Conservation (phyloP, 2,113 vertebrate genomes). For the Elephas maximus region DNA sequence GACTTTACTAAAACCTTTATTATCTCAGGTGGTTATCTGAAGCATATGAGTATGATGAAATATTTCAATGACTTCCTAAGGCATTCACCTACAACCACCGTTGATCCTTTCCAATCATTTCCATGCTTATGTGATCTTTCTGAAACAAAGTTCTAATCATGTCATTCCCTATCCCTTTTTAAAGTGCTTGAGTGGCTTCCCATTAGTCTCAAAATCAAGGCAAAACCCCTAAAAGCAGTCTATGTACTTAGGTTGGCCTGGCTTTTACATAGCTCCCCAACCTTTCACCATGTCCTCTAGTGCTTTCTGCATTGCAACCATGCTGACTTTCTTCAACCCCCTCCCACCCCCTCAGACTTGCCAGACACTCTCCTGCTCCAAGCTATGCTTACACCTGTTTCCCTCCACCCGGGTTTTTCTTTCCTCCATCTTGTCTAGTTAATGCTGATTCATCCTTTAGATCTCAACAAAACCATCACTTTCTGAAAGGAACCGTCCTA, state of each 20-base stretch:
- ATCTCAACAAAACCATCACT: not conserved
- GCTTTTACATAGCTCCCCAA: not conserved
- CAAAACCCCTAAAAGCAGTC: not conserved
- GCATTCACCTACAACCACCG: not conserved
- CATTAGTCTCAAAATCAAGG: not conserved
- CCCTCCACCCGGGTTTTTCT: not conserved
- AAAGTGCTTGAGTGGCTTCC: not conserved
- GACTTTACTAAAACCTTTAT: not conserved
- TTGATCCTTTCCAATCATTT: not conserved
- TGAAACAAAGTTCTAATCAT: not conserved
- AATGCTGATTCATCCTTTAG: not conserved
- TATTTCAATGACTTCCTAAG: not conserved
- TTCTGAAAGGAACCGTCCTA: not conserved
- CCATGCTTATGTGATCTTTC: not conserved
- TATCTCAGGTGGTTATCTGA: not conserved
- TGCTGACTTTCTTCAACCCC: not conserved
- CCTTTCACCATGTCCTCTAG: accelerated
- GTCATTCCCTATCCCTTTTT: not conserved
- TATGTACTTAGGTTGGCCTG: not conserved
- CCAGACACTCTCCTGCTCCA: not conserved
- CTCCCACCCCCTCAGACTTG: not conserved
- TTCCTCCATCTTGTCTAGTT: not conserved
- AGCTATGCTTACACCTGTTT: not conserved
- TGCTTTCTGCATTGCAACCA: not conserved
- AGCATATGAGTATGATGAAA: not conserved